These are phyloP conservation scores for Microctonus brassicae DNA, from an alignment of 2,888 invertebrate genomes.

Conservation along the genomic window DNA sequence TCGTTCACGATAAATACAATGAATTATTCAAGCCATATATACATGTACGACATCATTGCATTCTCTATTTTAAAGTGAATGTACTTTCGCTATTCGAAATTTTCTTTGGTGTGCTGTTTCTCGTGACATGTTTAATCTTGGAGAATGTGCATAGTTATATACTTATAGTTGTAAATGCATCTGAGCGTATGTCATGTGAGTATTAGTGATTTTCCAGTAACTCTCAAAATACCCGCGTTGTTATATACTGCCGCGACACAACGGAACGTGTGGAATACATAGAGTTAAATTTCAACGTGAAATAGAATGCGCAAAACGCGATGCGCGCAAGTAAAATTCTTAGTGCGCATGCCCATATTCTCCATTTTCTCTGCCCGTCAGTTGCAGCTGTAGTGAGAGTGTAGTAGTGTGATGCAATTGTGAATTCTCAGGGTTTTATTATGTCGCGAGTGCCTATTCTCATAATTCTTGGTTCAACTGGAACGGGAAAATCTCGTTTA, in stretches of 20 bases:
- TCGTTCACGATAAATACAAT: not conserved
- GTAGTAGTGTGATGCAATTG: conserved; percentile 8
- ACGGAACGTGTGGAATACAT: conserved; percentile 32
- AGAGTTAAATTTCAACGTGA: conserved; percentile 16
- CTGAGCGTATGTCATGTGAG: not conserved
- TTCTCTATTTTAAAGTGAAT: not conserved
- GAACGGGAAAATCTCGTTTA: conserved; percentile 96
- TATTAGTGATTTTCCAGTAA: conserved; percentile 8
- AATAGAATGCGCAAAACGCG: not conserved
- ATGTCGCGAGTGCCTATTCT: conserved; percentile 79
- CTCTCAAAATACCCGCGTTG: conserved; percentile 15
- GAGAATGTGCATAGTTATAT: not conserved
- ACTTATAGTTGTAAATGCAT: not conserved
- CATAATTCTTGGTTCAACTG: conserved; percentile 95
- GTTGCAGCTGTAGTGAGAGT: not conserved
- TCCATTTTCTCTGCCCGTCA: not conserved
- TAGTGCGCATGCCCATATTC: conserved; percentile 40
- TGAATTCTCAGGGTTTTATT: not conserved
- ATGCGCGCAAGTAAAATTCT: not conserved
- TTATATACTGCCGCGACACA: not conserved
- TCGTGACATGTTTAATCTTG: conserved; percentile 5
- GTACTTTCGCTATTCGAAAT: not conserved
- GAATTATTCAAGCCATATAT: conserved; percentile 7
- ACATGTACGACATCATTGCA: not conserved
- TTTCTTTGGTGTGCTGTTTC: not conserved